Percentiles rank a stretch among this genome's conserved stretches.
Conservation (phyloP, 2,113 vertebrate genomes). For the Chlamydotis undulata region DNA sequence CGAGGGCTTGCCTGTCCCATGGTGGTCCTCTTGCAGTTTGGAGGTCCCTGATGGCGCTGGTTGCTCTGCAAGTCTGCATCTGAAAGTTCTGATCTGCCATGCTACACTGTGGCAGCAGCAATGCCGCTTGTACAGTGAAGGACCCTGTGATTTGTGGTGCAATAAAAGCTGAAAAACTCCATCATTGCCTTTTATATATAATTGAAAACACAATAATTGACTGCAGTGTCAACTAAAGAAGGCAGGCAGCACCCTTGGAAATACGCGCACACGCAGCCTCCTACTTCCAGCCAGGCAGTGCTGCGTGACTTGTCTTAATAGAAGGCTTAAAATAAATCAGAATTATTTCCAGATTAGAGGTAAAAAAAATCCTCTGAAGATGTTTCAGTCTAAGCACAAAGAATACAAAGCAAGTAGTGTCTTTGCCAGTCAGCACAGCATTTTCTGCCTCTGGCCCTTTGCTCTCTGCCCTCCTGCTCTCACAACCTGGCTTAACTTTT, state of each 20-base stretch:
- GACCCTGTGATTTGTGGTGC: conserved; percentile 20
- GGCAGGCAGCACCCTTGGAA: conserved; percentile 30
- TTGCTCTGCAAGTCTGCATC: background rate
- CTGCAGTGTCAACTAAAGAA: background rate
- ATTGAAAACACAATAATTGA: conserved; percentile 56
- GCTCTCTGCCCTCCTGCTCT: background rate
- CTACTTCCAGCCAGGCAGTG: background rate
- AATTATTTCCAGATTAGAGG: conserved; percentile 62
- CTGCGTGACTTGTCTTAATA: conserved; percentile 37
- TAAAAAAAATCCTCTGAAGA: background rate
- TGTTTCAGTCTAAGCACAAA: conserved; percentile 32
- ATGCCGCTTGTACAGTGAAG: background rate
- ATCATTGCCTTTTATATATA: conserved; percentile 57
- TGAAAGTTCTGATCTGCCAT: background rate
- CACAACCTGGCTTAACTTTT: background rate
- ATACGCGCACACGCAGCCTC: background rate
- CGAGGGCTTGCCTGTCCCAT: accelerated
- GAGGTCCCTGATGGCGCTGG: background rate
- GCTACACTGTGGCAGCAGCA: background rate
- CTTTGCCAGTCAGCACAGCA: background rate
- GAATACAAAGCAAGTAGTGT: conserved; percentile 5
- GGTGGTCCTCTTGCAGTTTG: background rate
- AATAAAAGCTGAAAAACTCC: conserved; percentile 38
- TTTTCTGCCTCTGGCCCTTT: background rate
- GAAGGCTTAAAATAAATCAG: conserved; percentile 56